Evolutionary conservation across 53 echinoderm and acorn worm genomes (phyloP).

Genomic region (Stichopus horrens): DNA sequence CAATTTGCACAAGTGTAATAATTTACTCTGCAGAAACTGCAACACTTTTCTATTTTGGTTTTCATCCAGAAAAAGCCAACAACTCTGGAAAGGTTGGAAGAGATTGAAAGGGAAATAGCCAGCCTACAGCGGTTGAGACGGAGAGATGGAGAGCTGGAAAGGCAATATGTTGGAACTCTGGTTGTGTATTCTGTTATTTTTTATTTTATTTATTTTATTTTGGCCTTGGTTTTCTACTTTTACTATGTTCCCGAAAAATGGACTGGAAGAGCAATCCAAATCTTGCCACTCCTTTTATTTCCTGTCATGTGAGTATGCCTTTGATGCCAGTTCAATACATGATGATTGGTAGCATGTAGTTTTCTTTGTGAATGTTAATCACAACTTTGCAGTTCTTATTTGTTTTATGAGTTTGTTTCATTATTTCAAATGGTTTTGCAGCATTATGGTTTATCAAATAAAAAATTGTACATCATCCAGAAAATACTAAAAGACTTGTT

Average conservation of each 20-base stretch:
- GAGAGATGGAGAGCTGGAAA: constrained; percentile 83
- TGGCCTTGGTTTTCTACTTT: constrained; percentile 90
- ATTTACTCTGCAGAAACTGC: no score
- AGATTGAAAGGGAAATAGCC: constrained; percentile 82
- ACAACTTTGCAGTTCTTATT: no score
- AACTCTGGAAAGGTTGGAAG: constrained; percentile 76
- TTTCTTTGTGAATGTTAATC: no score
- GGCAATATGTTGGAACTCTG: constrained; percentile 80
- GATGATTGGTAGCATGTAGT: no score
- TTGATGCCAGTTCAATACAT: neutral
- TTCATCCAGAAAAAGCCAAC: constrained; percentile 71
- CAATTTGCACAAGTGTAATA: no score
- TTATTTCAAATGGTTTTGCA: neutral
- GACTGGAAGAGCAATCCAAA: constrained; percentile 71
- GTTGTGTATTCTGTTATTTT: constrained; percentile 83
- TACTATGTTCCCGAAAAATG: constrained; percentile 70
- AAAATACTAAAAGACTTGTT: no score
- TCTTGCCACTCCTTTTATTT: constrained; percentile 80
- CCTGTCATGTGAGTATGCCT: constrained; percentile 83
- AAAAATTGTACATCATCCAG: no score
- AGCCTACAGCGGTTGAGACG: constrained; percentile 66
- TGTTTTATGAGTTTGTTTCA: no score
- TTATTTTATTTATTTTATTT: constrained; percentile 56
- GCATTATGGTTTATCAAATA: no score
- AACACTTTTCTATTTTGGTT: neutral